Conservation (phyloP, 2,888 invertebrate species). For the Pristionchus entomophagus region DNA sequence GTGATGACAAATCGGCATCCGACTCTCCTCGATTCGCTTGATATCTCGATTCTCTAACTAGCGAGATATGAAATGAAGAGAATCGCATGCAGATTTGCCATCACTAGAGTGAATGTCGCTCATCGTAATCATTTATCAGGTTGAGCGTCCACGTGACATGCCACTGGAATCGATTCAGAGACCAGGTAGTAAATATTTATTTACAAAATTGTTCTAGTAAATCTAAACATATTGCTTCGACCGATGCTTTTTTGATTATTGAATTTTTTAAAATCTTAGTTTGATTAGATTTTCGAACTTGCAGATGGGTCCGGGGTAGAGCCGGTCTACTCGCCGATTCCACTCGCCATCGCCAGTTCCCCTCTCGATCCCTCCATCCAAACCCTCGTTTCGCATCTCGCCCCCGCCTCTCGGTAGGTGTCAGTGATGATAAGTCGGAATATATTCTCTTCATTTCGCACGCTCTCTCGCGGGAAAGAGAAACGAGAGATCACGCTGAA, state of each 20-base stretch:
- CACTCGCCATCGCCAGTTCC: neutral
- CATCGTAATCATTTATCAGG: neutral
- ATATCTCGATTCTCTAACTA: too few species aligned
- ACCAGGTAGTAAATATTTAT: neutral
- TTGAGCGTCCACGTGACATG: neutral
- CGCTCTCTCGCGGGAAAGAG: too few species aligned
- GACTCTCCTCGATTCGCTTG: neutral
- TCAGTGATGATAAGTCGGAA: neutral
- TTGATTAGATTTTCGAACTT: too few species aligned
- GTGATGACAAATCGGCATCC: too few species aligned
- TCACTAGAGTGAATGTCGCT: too few species aligned
- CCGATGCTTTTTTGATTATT: too few species aligned
- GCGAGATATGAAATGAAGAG: too few species aligned
- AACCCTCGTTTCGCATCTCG: conserved; percentile 21
- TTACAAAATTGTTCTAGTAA: neutral
- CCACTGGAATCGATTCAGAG: neutral
- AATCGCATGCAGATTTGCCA: too few species aligned
- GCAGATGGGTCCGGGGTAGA: neutral
- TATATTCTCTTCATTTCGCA: too few species aligned
- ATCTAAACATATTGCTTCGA: too few species aligned
- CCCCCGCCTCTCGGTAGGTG: conserved; percentile 27
- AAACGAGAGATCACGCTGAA: too few species aligned
- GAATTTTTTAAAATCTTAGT: too few species aligned
- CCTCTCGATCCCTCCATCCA: conserved; percentile 5
- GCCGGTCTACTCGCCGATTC: conserved; percentile 6